These are phyloP conservation scores for Eunapius fragilis DNA, from an alignment of 37 sponge, comb jelly and placozoan genomes.

Conservation along the genomic window DNA sequence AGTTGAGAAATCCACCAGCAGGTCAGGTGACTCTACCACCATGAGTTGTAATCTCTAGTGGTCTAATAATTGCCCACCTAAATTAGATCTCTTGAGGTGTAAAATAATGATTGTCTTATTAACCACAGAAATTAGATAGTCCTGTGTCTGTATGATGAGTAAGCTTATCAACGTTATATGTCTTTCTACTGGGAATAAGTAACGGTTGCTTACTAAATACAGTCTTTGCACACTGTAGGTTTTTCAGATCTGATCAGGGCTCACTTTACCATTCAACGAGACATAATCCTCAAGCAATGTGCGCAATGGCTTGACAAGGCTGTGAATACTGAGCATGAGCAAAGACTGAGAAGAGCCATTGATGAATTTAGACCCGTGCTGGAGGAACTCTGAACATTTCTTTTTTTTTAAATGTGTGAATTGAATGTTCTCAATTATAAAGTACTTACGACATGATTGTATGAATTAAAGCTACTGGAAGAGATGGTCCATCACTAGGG, in stretches of 20 bases:
- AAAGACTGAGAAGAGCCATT: conserved; percentile 67
- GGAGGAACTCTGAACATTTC: conserved; percentile 51
- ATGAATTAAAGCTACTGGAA: too few relatives aligned
- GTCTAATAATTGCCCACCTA: too few relatives aligned
- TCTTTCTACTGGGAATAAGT: too few relatives aligned
- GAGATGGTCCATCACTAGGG: too few relatives aligned
- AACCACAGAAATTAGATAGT: too few relatives aligned
- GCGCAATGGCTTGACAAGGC: conserved; percentile 75
- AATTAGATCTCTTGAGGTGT: neutral
- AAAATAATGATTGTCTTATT: neutral
- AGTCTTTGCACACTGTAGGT: too few relatives aligned
- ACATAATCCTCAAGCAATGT: conserved; percentile 71
- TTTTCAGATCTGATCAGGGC: conserved; percentile 75
- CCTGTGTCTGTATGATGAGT: too few relatives aligned
- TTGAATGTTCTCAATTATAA: too few relatives aligned
- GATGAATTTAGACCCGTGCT: conserved; percentile 75
- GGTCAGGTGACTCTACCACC: conserved; percentile 40
- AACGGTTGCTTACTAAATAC: too few relatives aligned
- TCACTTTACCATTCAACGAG: conserved; percentile 75
- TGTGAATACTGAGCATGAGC: conserved; percentile 56
- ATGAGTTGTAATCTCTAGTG: too few relatives aligned
- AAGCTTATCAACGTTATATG: too few relatives aligned
- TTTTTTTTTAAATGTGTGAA: neutral
- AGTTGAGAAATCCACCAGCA: conserved; percentile 76
- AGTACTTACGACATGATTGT: too few relatives aligned